Base-by-base conservation (phyloP, 2,888 invertebrate genomes). In the Lydus trimaculatus region DNA sequence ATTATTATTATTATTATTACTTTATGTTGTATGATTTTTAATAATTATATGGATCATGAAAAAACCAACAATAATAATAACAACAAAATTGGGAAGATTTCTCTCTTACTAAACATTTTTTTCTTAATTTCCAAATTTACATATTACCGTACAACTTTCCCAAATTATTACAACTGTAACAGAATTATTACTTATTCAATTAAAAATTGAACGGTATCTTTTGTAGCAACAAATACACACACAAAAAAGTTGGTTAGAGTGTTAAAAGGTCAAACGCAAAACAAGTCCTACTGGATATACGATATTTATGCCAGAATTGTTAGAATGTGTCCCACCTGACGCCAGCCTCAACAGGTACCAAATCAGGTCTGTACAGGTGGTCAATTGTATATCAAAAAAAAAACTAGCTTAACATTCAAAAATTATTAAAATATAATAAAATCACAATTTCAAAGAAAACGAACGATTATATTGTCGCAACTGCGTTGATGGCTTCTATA, bases 301-400 rank as follows among this genome's bases (percentile, higher is more conserved):
- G 39, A 43, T 43, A 43, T 43, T 43, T 1, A 13, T 36, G 36
- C 39, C 11, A 43, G 17, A 9, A 48, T 48, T 43, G 43, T 43
- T 52, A 20, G 25, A 13, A 56, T 56, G 52, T 56, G 56, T 56
- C 56, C 56, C 56, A 56, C 56, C 56, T 56, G 56, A 56, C 56
- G 25, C 25, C 56, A 56, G 56, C 56, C 25, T 56, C 56, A 56
- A 56, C 56, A 56, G 56, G 56, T 56, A 56, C 56, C 23, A 25
- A 56, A 56, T 25, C 56, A 25, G 23, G 25, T 5, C 25, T 15
- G 56, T 56, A 56, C 56, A 56, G 56, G 56, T 56, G 56, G 23
- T 25, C 23, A 56, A 56, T 56, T 56, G 56, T 15, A 25, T 25
- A n/a, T n/a, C n/a, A n/a, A n/a, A n/a, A n/a, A 0, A 56, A 56